Percentiles rank a stretch among this genome's conserved stretches.
These are phyloP conservation scores for Sarotherodon lohbergeri DNA, from an alignment of 2,113 vertebrate species.

Conservation along the genomic window DNA sequence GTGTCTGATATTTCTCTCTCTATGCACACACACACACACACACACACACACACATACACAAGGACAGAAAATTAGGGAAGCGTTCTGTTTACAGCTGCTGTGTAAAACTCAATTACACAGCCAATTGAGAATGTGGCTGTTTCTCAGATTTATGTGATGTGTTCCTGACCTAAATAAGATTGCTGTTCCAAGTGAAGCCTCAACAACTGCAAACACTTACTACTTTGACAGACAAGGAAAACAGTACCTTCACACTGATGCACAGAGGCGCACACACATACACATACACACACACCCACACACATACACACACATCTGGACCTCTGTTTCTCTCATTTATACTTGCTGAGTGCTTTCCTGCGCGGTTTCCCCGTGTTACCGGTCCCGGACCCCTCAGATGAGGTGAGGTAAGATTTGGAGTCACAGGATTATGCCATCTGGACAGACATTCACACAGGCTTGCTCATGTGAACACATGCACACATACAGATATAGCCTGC, in stretches of 20 bases:
- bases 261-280: not conserved
- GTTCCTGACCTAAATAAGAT: conserved; percentile 38
- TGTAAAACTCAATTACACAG: conserved; percentile 64
- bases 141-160: conserved; percentile 36
- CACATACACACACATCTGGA: conserved; percentile 46
- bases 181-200: not conserved
- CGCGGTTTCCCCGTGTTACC: conserved; percentile 26
- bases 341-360: conserved; percentile 59
- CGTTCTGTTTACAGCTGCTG: conserved; percentile 37
- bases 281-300: not conserved
- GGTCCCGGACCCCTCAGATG: conserved; percentile 42
- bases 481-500: conserved; percentile 40
- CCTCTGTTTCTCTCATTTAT: conserved; percentile 30
- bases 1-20: not conserved
- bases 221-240: conserved; percentile 20
- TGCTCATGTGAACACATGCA: conserved; percentile 13
- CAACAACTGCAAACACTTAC: conserved; percentile 26
- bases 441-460: conserved; percentile 48
- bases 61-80: not conserved
- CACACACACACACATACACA: not conserved
- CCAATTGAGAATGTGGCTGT: conserved; percentile 43
- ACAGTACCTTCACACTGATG: conserved; percentile 17
- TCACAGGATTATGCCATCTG: conserved; percentile 55
- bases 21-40: not conserved
- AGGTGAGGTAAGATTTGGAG: conserved; percentile 69